Conservation (phyloP, 1,140 invertebrate species). For the Anoplophora glabripennis region DNA sequence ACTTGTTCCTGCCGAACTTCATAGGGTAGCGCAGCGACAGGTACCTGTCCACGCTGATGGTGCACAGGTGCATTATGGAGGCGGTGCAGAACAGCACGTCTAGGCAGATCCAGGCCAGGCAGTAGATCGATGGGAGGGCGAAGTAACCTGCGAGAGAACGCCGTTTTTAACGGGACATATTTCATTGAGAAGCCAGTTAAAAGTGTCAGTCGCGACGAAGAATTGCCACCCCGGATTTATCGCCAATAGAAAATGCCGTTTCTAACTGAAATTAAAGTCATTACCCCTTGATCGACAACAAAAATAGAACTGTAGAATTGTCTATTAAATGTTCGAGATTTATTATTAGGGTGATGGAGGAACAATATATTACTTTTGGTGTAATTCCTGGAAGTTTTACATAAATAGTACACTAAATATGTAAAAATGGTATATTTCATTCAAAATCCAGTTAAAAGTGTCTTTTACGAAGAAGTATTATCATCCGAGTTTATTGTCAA, state of each 20-base stretch:
- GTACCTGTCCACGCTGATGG: conserved; percentile 90
- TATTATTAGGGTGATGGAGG: too few relatives aligned
- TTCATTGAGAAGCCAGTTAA: not conserved
- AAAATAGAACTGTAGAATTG: too few relatives aligned
- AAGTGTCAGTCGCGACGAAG: too few relatives aligned
- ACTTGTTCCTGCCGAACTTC: conserved; percentile 88
- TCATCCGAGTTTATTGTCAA: not conserved
- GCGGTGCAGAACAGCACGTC: conserved; percentile 95
- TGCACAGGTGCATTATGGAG: conserved; percentile 94
- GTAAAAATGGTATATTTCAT: too few relatives aligned
- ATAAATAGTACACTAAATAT: too few relatives aligned
- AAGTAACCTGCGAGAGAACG: conserved; percentile 69
- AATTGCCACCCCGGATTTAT: not conserved
- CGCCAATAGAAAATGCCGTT: not conserved
- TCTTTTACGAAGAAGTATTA: too few relatives aligned
- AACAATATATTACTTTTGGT: too few relatives aligned
- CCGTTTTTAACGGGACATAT: not conserved
- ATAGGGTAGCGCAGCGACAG: conserved; percentile 82
- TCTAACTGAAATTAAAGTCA: too few relatives aligned
- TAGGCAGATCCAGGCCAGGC: conserved; percentile 82
- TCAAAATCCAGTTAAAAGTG: too few relatives aligned
- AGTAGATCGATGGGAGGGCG: conserved; percentile 75
- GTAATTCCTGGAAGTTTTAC: too few relatives aligned
- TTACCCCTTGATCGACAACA: too few relatives aligned
- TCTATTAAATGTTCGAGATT: too few relatives aligned